A percentile compares a stretch with the other conserved stretches of the same genome.
Conservation (phyloP, 1,140 invertebrate genomes). For the Chelonus insularis region DNA sequence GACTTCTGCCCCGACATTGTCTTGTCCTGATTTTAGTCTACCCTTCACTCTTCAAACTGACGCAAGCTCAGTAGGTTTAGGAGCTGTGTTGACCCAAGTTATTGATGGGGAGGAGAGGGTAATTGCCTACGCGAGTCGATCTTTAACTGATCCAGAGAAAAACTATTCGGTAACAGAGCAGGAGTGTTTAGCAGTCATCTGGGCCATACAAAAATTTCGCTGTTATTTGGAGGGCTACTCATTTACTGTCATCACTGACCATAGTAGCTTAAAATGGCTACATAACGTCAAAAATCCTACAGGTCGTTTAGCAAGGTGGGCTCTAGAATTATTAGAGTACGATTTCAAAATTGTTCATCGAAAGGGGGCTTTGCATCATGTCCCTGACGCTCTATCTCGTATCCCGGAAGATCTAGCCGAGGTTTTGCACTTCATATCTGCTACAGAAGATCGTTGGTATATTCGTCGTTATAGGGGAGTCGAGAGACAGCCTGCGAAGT, state of each 20-base stretch:
- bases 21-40: slow-evolving; percentile 15
- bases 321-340: not conserved
- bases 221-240: slow-evolving; percentile 3
- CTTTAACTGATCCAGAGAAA: not conserved
- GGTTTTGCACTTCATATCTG: not conserved
- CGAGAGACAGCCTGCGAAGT: not conserved
- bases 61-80: not conserved
- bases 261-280: slow-evolving; percentile 14
- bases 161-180: slow-evolving; percentile 9
- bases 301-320: slow-evolving; percentile 1
- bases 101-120: not conserved
- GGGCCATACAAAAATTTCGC: slow-evolving; percentile 2
- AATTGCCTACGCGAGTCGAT: slow-evolving; percentile 2
- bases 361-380: slow-evolving; percentile 29
- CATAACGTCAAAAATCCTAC: not conserved
- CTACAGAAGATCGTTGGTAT: not conserved
- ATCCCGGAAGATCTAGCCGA: not conserved
- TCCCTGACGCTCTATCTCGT: slow-evolving; percentile 35
- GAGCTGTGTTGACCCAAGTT: not conserved
- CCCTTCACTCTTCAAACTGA: slow-evolving; percentile 18
- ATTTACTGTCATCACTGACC: slow-evolving; percentile 3
- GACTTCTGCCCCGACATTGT: not conserved
- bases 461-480: not conserved
- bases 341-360: slow-evolving; percentile 22
- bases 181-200: slow-evolving; percentile 10